These are phyloP conservation scores for Orthonyx spaldingii DNA, from an alignment of 2,113 vertebrate species.

Conservation along the genomic window DNA sequence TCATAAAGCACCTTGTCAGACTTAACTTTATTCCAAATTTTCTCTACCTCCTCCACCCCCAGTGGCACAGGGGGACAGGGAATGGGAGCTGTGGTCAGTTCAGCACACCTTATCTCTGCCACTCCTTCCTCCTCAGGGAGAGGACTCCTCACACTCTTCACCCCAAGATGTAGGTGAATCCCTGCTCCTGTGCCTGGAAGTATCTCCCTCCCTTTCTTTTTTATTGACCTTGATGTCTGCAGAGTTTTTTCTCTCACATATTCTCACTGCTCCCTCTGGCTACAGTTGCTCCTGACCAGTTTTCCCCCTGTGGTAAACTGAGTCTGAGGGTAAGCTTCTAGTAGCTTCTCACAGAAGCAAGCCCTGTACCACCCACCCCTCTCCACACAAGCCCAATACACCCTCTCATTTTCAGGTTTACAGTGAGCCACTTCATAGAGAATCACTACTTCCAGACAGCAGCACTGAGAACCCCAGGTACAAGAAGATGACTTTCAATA, in stretches of 20 bases:
- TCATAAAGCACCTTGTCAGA: accelerated
- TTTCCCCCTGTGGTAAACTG: too few species aligned
- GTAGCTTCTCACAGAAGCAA: neutral
- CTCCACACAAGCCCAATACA: neutral
- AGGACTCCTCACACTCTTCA: neutral
- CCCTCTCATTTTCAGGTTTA: neutral
- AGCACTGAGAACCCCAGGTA: neutral
- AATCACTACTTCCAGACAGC: neutral
- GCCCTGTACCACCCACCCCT: neutral
- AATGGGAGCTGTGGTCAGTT: neutral
- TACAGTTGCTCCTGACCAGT: neutral
- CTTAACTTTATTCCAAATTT: neutral
- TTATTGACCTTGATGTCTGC: neutral
- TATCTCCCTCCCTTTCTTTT: neutral
- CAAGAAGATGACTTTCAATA: neutral
- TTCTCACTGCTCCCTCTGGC: neutral
- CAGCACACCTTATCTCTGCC: neutral
- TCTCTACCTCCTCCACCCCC: neutral
- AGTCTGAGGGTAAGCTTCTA: neutral
- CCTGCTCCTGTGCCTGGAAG: neutral
- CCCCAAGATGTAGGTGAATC: neutral
- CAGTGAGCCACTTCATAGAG: neutral
- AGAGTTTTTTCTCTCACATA: neutral
- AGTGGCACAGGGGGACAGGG: neutral
- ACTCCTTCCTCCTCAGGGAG: neutral